phyloP scores from a whole-genome alignment of 1,140 invertebrate species.

The Theocolax elegans region DNA sequence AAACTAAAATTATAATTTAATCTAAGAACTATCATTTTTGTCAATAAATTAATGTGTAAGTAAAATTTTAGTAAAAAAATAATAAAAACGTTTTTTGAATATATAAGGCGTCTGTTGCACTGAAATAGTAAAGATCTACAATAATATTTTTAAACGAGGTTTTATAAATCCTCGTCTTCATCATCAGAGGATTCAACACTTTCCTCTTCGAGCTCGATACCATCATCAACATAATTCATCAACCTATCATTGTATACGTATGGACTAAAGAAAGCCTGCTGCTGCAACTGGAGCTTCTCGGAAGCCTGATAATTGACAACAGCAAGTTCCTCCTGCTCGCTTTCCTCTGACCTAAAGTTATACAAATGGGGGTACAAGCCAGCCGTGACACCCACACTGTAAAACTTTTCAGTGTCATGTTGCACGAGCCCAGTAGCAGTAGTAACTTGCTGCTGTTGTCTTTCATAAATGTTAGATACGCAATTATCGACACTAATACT shows the following conservation, averaged over 20 bases:
- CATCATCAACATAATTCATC: constrained; percentile 48
- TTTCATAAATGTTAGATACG: constrained; percentile 29
- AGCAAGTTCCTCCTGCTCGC: constrained; percentile 51
- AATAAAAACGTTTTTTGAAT: no score
- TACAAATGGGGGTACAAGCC: constrained; percentile 63
- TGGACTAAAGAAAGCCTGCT: constrained; percentile 56
- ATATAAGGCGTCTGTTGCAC: not conserved
- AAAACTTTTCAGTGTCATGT: constrained; percentile 54
- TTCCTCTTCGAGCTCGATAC: constrained; percentile 50
- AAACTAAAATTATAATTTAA: no score
- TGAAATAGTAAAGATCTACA: not conserved
- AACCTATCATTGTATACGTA: constrained; percentile 58
- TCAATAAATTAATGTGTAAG: no score
- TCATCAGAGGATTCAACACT: constrained; percentile 58
- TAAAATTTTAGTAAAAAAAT: no score
- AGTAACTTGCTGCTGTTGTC: constrained; percentile 16
- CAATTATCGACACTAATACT: constrained; percentile 30
- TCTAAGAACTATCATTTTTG: no score
- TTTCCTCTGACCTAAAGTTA: constrained; percentile 56
- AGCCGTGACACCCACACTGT: constrained; percentile 54
- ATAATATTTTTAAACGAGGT: constrained; percentile 30
- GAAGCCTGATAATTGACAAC: constrained; percentile 59
- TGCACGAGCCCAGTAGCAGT: constrained; percentile 40
- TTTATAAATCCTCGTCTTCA: constrained; percentile 38
- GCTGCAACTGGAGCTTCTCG: constrained; percentile 57